phyloP scores from a whole-genome alignment of 2,888 invertebrate genomes.

The Hedychridium roseum region DNA sequence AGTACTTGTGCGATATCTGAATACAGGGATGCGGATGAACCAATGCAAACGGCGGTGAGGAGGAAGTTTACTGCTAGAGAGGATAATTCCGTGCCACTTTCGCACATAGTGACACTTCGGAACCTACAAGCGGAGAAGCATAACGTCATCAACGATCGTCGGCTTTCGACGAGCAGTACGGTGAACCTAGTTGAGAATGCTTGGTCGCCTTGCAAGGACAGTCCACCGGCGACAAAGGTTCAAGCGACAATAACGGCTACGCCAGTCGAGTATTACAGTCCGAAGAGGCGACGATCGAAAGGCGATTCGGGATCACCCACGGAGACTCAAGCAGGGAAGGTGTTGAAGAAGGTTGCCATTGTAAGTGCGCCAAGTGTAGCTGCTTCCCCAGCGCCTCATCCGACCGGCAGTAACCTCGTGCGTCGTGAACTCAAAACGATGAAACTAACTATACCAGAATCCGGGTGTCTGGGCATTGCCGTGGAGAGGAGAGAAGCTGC shows the following conservation, averaged over 20 bases:
- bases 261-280: constrained; percentile 43
- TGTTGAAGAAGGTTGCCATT: constrained; percentile 25
- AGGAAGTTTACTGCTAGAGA: constrained; percentile 2
- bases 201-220: constrained; percentile 56
- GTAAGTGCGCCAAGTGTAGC: neutral
- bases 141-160: neutral
- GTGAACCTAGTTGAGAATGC: constrained; percentile 53
- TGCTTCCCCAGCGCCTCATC: neutral
- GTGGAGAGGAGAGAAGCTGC: constrained; percentile 52
- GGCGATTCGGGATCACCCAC: constrained; percentile 33
- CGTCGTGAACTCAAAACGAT: constrained; percentile 54
- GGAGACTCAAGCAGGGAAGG: constrained; percentile 13
- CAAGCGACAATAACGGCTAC: constrained; percentile 1
- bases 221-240: constrained; percentile 52
- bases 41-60: too few relatives aligned
- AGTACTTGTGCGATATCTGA: neutral
- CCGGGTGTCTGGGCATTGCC: constrained; percentile 47
- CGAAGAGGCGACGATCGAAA: constrained; percentile 51
- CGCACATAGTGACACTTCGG: constrained; percentile 10
- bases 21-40: neutral
- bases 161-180: constrained; percentile 9
- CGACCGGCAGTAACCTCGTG: constrained; percentile 21
- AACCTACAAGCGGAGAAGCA: neutral
- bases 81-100: neutral
- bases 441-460: constrained; percentile 40